Evolutionary conservation across 1,140 invertebrate genomes (phyloP).

Genomic region (Pogonomyrmex barbatus): DNA sequence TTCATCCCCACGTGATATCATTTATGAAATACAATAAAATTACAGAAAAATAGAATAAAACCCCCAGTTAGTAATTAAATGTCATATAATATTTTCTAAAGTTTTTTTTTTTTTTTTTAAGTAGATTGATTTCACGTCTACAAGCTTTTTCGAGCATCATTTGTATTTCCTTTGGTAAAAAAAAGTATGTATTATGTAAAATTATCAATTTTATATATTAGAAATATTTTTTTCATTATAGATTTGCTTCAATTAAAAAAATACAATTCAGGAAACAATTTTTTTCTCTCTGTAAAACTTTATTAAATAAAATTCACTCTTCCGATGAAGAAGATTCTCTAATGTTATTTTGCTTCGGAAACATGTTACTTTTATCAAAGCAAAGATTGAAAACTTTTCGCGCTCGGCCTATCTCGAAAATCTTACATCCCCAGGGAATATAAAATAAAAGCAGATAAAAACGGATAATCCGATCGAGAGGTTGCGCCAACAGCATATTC

Average conservation of each 20-base stretch:
- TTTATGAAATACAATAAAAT: background rate
- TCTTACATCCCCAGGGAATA: slow-evolving; percentile 22
- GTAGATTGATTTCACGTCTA: no score
- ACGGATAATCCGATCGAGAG: background rate
- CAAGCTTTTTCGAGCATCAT: no score
- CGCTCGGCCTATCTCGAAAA: slow-evolving; percentile 7
- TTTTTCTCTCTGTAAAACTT: background rate
- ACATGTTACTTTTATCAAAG: background rate
- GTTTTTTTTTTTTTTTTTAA: no score
- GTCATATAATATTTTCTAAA: no score
- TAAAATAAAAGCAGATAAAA: slow-evolving; percentile 11
- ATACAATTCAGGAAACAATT: background rate
- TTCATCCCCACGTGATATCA: background rate
- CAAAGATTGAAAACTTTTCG: background rate
- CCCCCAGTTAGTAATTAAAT: no score
- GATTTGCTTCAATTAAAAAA: background rate
- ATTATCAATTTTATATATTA: background rate
- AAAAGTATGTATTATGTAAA: background rate
- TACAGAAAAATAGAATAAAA: no score
- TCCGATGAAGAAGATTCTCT: background rate
- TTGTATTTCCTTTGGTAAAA: background rate
- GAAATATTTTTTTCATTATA: background rate
- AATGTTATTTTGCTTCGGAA: background rate
- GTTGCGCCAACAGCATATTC: slow-evolving; percentile 19
- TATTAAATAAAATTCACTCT: background rate